These are phyloP conservation scores for Aplidium turbinatum DNA, from an alignment of 23 tunicate species.

Conservation along the genomic window DNA sequence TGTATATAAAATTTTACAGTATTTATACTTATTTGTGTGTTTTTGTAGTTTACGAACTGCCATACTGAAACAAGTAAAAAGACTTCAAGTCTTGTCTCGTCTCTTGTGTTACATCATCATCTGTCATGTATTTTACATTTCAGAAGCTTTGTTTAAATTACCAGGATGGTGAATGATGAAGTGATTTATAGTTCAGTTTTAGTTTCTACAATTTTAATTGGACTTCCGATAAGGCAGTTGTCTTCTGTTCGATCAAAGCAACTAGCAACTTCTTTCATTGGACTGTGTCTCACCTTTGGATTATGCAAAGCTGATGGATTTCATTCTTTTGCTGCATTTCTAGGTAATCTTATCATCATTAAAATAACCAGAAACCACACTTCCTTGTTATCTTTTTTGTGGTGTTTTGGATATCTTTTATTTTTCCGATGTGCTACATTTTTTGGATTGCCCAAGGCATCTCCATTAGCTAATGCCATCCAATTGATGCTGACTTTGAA, in stretches of 20 bases:
- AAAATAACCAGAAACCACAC: conserved; percentile 59
- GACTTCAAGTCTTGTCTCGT: too few relatives aligned
- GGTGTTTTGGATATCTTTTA: conserved; percentile 59
- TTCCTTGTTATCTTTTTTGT: conserved; percentile 59
- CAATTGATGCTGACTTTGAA: conserved; percentile 77
- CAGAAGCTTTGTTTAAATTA: too few relatives aligned
- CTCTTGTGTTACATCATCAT: too few relatives aligned
- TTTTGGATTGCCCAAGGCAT: conserved; percentile 51
- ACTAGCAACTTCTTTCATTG: conserved; percentile 45
- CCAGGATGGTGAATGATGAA: conserved; percentile 53
- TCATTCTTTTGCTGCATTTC: conserved; percentile 44
- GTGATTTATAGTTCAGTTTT: conserved; percentile 44
- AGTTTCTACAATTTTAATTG: conserved; percentile 48
- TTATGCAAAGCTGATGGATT: conserved; percentile 58
- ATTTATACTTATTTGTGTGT: too few relatives aligned
- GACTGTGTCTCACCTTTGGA: conserved; percentile 31
- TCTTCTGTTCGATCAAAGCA: conserved; percentile 5
- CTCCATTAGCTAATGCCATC: conserved; percentile 76
- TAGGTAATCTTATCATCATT: conserved; percentile 63
- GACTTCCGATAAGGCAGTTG: conserved; percentile 51
- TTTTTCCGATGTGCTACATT: conserved; percentile 74
- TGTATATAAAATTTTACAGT: too few relatives aligned
- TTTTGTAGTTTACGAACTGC: too few relatives aligned
- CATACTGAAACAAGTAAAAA: too few relatives aligned
- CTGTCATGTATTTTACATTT: too few relatives aligned